Evolutionary conservation across 2,113 vertebrate genomes (phyloP), one percentile per base, ranked within the genome.

Genomic region (Vulpes vulpes): DNA sequence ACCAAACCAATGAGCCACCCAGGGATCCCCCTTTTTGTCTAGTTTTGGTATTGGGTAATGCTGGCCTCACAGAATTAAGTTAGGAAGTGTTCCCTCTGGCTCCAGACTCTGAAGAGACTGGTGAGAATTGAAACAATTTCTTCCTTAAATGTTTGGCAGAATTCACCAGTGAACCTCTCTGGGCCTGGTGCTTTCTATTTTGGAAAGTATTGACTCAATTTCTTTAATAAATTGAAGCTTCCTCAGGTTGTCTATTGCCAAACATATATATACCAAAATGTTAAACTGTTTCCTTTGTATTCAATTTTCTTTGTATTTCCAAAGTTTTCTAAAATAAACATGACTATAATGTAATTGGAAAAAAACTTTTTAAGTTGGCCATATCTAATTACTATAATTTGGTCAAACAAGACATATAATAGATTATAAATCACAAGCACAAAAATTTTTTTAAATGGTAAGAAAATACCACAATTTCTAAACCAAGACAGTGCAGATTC

Each of bases 221-320:
- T 65, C 64, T 95, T 65, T 62, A 79, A 76, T 78, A 84, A 53
- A 78, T 16, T n/a, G 5, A 85, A 53, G 71, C 38, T 64, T 95
- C 71, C 60, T 80, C 38, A 25, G 81, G 60, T 25, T 19, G 19
- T 62, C 25, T 80, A 5, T 0, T 69, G 59, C 12, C 38, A 97
- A 88, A 84, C 0, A 88, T 16, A 64, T 43, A 4, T 67, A 65
- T 19, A 89, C 55, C 53, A 94, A 95, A 89, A 87, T 60, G 30
- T 71, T 94, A 76, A 92, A 88, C 27, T 92, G 9, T 85, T 43
- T 43, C 43, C 43, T 43, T 43, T 20, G 65, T 78, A 82, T 95
- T 92, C 74, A 92, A 92, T 55, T 49, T 96, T 88, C 35, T 94
- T 94, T 69, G 49, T 80, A 94, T 91, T 97, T 90, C 87, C 65